These are phyloP conservation scores for Trichogramma pretiosum DNA, from an alignment of 1,140 invertebrate species.

Conservation along the genomic window DNA sequence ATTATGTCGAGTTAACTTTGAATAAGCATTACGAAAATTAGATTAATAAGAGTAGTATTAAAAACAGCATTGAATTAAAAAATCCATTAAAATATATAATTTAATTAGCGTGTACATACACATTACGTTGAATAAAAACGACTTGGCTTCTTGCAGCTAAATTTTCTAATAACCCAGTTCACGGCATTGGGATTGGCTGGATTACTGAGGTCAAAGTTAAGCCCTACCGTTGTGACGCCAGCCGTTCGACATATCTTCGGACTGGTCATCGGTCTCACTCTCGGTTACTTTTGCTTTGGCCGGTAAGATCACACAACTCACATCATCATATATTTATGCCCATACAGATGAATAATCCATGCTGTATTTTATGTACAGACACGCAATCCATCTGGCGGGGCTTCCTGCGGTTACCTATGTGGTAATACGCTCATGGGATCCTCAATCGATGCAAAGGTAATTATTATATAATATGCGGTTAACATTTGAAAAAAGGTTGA, in stretches of 20 bases:
- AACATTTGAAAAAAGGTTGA: no score
- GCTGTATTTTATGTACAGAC: slow-evolving; percentile 48
- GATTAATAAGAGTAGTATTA: not conserved
- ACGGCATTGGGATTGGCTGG: slow-evolving; percentile 65
- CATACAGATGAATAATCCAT: no score
- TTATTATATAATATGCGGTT: no score
- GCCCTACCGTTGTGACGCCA: slow-evolving; percentile 54
- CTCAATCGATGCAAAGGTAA: slow-evolving; percentile 58
- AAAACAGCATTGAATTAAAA: slow-evolving; percentile 1
- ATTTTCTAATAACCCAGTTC: slow-evolving; percentile 75
- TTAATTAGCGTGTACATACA: no score
- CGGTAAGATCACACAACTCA: no score
- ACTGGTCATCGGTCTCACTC: slow-evolving; percentile 62
- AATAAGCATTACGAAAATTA: not conserved
- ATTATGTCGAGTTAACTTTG: no score
- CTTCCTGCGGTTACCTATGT: slow-evolving; percentile 68
- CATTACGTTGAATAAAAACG: no score
- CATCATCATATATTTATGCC: no score
- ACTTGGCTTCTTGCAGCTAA: slow-evolving; percentile 52
- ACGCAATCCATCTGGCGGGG: slow-evolving; percentile 67
- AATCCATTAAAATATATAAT: no score
- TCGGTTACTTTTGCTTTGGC: slow-evolving; percentile 84
- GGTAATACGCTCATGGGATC: slow-evolving; percentile 54
- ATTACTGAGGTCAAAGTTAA: slow-evolving; percentile 62
- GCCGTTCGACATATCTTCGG: slow-evolving; percentile 66